phyloP scores from a whole-genome alignment of 2,113 vertebrate genomes.

The Paratilapia polleni region DNA sequence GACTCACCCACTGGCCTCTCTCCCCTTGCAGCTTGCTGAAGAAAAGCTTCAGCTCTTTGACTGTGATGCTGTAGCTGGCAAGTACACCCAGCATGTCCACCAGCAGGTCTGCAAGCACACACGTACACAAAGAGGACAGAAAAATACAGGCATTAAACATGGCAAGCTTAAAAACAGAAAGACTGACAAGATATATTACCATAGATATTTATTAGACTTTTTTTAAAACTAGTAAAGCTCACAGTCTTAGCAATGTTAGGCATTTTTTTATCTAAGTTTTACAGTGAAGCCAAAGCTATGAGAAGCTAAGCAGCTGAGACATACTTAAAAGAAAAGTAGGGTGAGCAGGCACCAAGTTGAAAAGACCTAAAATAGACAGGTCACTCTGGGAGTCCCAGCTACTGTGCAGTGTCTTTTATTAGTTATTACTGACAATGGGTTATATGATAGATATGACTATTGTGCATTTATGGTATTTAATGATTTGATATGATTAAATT shows the following conservation, averaged over 20 bases:
- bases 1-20: conserved; percentile 94
- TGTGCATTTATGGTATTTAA: not conserved
- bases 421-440: conserved; percentile 14
- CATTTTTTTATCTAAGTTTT: not conserved
- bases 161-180: not conserved
- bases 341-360: not conserved
- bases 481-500: not conserved
- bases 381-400: conserved; percentile 12
- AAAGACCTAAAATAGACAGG: conserved; percentile 10
- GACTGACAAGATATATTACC: not conserved
- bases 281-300: not conserved
- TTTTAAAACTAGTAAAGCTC: too few relatives aligned
- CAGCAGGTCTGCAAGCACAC: conserved; percentile 86
- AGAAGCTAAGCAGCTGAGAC: not conserved
- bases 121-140: not conserved
- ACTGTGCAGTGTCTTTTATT: conserved; percentile 13
- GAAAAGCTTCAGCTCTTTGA: conserved; percentile 96
- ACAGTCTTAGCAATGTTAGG: not conserved
- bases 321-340: not conserved
- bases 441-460: conserved; percentile 14
- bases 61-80: conserved; percentile 96
- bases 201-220: too few relatives aligned
- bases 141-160: not conserved
- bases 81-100: conserved; percentile 97
- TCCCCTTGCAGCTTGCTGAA: conserved; percentile 98